phyloP scores from a whole-genome alignment of 2,888 invertebrate species.

The Hydrotaea cyrtoneurina region DNA sequence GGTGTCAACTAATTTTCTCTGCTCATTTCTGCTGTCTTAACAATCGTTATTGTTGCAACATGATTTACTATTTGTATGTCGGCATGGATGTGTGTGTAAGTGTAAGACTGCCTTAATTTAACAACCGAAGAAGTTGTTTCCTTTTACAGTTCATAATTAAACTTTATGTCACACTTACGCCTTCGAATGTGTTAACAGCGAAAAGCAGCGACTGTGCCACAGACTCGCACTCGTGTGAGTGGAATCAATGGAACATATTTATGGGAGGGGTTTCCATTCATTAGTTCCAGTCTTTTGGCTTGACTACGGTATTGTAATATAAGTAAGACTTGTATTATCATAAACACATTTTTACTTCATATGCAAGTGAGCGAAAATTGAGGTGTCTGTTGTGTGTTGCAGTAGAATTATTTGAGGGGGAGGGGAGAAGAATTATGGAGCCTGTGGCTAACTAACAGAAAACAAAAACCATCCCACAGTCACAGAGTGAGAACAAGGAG shows the following conservation, averaged over 20 bases:
- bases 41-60: conserved; percentile 8
- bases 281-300: conserved; percentile 56
- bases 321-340: background rate
- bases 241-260: background rate
- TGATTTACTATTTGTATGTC: background rate
- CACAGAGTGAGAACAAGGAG: background rate
- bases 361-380: too few species aligned
- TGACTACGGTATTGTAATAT: background rate
- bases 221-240: background rate
- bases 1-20: conserved; percentile 24
- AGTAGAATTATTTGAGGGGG: too few species aligned
- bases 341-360: too few species aligned
- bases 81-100: background rate
- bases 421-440: background rate
- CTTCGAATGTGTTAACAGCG: conserved; percentile 34
- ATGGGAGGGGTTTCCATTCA: conserved; percentile 57
- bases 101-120: conserved; percentile 29
- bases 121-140: conserved; percentile 65
- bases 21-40: background rate
- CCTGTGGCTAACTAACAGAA: background rate
- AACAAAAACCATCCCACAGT: background rate
- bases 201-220: background rate
- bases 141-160: conserved; percentile 58
- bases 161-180: conserved; percentile 65
- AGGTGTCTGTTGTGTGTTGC: too few species aligned